A percentile compares a stretch with the other conserved stretches of the same genome.
These are phyloP conservation scores for Agrochola macilenta DNA, from an alignment of 2,888 invertebrate genomes.

Conservation along the genomic window DNA sequence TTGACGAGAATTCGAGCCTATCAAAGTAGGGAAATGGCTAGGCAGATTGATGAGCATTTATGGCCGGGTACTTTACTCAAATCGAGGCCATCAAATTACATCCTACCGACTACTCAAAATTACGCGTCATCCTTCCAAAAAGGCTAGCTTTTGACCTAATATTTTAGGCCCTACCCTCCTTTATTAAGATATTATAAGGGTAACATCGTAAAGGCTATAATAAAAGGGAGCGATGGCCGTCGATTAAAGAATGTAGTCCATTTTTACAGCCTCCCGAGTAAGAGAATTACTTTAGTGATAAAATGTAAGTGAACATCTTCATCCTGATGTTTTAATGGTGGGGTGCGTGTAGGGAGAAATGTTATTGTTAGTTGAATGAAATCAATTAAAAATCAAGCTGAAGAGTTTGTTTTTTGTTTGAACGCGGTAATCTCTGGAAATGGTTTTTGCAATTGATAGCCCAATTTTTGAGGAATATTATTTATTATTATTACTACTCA, in stretches of 20 bases:
- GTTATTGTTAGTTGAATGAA: neutral
- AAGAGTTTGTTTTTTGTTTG: too few species aligned
- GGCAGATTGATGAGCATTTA: neutral
- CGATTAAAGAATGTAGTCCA: slow-evolving; percentile 61
- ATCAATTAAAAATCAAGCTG: neutral
- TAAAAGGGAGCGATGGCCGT: slow-evolving; percentile 54
- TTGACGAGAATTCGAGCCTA: neutral
- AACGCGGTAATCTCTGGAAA: too few species aligned
- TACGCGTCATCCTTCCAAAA: slow-evolving; percentile 2
- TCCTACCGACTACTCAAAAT: slow-evolving; percentile 6
- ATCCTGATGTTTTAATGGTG: slow-evolving; percentile 22
- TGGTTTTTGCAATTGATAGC: too few species aligned
- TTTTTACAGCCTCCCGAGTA: slow-evolving; percentile 47
- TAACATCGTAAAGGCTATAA: slow-evolving; percentile 57
- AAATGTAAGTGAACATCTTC: slow-evolving; percentile 50
- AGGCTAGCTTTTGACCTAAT: slow-evolving; percentile 27
- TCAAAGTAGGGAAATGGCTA: neutral
- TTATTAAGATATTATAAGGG: slow-evolving; percentile 67
- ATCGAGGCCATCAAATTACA: slow-evolving; percentile 24
- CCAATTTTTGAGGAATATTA: too few species aligned
- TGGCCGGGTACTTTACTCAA: neutral
- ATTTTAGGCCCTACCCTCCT: slow-evolving; percentile 34
- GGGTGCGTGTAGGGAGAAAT: neutral
- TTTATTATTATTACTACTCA: too few species aligned
- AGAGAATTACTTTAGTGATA: slow-evolving; percentile 59